phyloP scores from a whole-genome alignment of 2,888 invertebrate genomes.

The Blomia tropicalis region DNA sequence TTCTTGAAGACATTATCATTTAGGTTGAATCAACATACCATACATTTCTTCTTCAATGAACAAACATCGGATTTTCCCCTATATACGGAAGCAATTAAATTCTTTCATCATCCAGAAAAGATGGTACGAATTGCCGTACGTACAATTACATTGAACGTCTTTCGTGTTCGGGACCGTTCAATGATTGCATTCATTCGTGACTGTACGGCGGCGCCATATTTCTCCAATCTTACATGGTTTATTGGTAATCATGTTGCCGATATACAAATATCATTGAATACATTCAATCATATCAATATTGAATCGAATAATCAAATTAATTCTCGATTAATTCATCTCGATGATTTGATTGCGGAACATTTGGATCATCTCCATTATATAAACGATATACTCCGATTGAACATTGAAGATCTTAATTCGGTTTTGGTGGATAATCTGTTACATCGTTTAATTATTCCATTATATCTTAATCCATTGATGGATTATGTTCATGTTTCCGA shows the following conservation, averaged over 20 bases:
- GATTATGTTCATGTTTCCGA: not conserved
- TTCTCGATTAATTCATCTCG: conserved; percentile 45
- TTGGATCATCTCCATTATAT: conserved; percentile 91
- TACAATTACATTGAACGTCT: conserved; percentile 91
- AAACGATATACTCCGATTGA: conserved; percentile 82
- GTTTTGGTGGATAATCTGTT: conserved; percentile 83
- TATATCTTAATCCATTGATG: conserved; percentile 35
- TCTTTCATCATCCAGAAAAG: conserved; percentile 94
- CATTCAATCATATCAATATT: too few relatives aligned
- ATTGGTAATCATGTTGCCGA: conserved; percentile 95
- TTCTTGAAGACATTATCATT: conserved; percentile 94
- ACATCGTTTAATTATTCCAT: conserved; percentile 74
- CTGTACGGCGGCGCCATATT: conserved; percentile 91
- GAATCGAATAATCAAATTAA: not conserved
- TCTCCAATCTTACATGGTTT: conserved; percentile 96
- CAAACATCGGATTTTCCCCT: conserved; percentile 97
- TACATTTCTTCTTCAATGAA: conserved; percentile 79
- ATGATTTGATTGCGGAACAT: conserved; percentile 89
- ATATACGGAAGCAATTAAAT: conserved; percentile 93
- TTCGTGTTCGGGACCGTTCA: conserved; percentile 71
- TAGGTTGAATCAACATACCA: conserved; percentile 91
- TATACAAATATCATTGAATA: conserved; percentile 76
- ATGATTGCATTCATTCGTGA: conserved; percentile 91
- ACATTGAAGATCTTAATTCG: conserved; percentile 78
- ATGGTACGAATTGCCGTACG: conserved; percentile 98